Evolutionary conservation across 2,888 invertebrate genomes (phyloP), one percentile per base, ranked within the genome.

Genomic region (Rhagonycha lutea): DNA sequence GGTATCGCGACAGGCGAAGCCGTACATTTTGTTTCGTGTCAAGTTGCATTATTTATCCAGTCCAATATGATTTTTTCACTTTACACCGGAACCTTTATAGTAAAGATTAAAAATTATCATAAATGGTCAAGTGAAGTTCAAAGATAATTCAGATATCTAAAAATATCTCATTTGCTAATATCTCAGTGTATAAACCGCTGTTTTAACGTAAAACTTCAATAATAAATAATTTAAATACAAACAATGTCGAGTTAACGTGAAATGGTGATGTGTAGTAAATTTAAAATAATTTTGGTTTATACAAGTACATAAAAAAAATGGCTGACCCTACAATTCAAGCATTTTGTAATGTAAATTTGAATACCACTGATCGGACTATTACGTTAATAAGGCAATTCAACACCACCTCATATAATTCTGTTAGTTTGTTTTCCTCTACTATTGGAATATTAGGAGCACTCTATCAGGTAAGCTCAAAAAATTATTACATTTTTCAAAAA

Each of bases 311-410:
- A 47, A 47, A 32, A n/a, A 61, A 26, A n/a, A 94, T 94, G 95
- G 94, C 95, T 47, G 95, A 95, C 87, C 95, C 95, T 72, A 94
- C 95, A 61, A 94, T 95, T 83, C 95, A 95, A 89, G 95, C 94
- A 12, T 94, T 95, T 86, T 95, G 95, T 84, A 93, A 94, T 84
- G 92, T 92, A 81, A 90, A 91, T 71, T 91, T 90, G 14, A 92
- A 92, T 83, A 90, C 90, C 75, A 90, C 91, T 78, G 92, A 93
- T 83, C 89, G 92, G 84, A 91, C 93, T 24, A 88, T 92, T 9
- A 89, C 89, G 83, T 90, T 94, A 76, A 92, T 94, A 91, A 88
- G 90, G 79, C 92, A 93, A 87, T 94, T 95, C 84, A 92, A 95
- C 85, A 92, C 94, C 0, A 90, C 92, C 83, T 90, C 92, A 2